phyloP scores from a whole-genome alignment of 1,140 invertebrate species.

The Drosophila lacertosa region DNA sequence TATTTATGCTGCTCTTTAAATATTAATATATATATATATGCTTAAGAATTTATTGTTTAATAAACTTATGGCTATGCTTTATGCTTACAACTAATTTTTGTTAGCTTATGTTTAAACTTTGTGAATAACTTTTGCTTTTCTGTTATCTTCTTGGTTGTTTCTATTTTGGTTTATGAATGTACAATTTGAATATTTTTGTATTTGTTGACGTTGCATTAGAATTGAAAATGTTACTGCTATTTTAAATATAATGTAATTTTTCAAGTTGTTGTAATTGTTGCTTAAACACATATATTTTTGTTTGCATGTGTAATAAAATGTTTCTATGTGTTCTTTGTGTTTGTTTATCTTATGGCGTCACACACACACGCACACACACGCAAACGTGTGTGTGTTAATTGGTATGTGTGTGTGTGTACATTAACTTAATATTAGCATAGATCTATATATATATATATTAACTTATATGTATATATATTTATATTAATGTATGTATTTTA shows the following conservation, averaged over 20 bases:
- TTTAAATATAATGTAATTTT: conserved; percentile 17
- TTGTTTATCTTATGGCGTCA: conserved; percentile 12
- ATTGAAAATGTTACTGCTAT: neutral
- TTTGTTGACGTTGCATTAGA: neutral
- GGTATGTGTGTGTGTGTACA: neutral
- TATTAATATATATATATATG: neutral
- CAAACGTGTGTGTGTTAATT: neutral
- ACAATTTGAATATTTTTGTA: neutral
- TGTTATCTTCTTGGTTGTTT: neutral
- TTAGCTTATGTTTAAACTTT: neutral
- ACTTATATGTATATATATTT: conserved; percentile 6
- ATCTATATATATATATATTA: conserved; percentile 5
- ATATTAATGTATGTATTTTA: conserved; percentile 16
- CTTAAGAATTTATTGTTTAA: neutral
- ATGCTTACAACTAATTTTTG: neutral
- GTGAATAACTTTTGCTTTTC: conserved; percentile 2
- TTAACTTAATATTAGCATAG: conserved; percentile 15
- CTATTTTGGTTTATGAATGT: neutral
- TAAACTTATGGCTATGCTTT: neutral
- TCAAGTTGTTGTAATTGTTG: conserved; percentile 17
- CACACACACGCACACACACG: neutral
- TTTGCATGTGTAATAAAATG: conserved; percentile 10
- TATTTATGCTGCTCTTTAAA: neutral
- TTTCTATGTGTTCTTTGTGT: conserved; percentile 10
- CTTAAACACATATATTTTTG: neutral